Evolutionary conservation across 2,113 vertebrate genomes (phyloP), one percentile per base, ranked within the genome.

Genomic region (Zapus hudsonius): DNA sequence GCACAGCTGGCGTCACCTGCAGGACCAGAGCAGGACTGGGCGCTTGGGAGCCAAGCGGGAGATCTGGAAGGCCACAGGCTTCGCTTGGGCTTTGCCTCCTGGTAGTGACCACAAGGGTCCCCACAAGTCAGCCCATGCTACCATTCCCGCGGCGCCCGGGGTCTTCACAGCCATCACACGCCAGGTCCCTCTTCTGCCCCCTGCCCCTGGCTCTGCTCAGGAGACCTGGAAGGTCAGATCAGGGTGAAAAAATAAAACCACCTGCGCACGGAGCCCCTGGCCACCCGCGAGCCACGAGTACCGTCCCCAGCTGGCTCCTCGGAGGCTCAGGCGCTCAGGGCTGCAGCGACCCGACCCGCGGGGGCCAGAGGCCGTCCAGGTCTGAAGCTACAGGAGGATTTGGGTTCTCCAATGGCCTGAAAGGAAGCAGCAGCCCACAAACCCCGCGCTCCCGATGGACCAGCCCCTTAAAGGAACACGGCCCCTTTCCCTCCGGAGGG

Each of bases 391-490:
- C 29, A 11, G 61, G 7, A 16, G 31, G 81, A 66, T 96, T 96
- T 84, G 93, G 96, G 90, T 92, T 97, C 92, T 88, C 44, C 57
- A 96, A 95, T 23, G 11, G 84, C 92, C 96, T 89, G 90, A 97
- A 96, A 97, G 97, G 97, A 97, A 98, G 92, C 96, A n/a, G 94
- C 96, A 6, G 42, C 29, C 33, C 59, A 85, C 91, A 69, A 92
- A 80, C 84, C 90, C 94, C 16, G 84, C 52, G 59, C 64, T 93
- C 89, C 94, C 91, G 96, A 89, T 90, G 75, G 95, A 90, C 98
- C 98, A 94, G 96, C 97, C 98, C 97, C 98, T 98, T 98, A 98
- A 98, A 98, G 98, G 97, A 96, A 96, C 96, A 98, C 94, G 95
- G 91, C 95, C 84, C 93, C 96, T 97, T 96, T 97, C 95, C 96